Evolutionary conservation across 2,888 invertebrate genomes (phyloP), one percentile per base, ranked within the genome.

Genomic region (Oxycera nigricornis): DNA sequence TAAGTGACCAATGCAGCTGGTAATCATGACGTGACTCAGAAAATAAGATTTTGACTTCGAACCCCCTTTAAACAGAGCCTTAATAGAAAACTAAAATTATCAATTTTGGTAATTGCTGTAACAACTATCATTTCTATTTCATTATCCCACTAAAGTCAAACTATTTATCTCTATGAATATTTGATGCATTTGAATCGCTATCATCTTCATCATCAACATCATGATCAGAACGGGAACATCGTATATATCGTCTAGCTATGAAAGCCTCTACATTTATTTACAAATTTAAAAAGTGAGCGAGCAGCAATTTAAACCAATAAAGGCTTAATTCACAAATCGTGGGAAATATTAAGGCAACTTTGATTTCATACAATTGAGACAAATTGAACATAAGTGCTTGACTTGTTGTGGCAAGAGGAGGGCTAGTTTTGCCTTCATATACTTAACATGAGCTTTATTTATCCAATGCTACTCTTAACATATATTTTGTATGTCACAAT

Each of bases 261-360:
- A 55, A 28, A 26, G 30, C 59, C 11, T 14, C 24, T 11, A 28
- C 59, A 30, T 59, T 59, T 59, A 65, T 65, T 70, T 70, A 67
- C 67, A 70, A 52, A 70, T 70, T 70, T 55, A 70, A 70, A 70
- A 67, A 67, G 62, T 39, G 35, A 50, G 67, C 24, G n/a, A 46
- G 52, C 31, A 73, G 73, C 77, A 76, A 77, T 77, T 77, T 77
- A 77, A 77, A 70, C 76, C 77, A 77, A 77, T 77, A 77, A 77
- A 77, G 77, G 76, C 76, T 77, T 77, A 77, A 77, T 77, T 77
- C 76, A 77, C 76, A 76, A 77, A 77, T 77, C 77, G 77, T 77
- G 77, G 77, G 77, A 77, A 77, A 76, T 70, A 74, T 70, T 70
- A 30, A 73, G 65, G 41, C 77, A 75, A 76, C 77, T 77, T 76